A percentile compares a stretch with the other conserved stretches of the same genome.
These are phyloP conservation scores for Andrena haemorrhoa DNA, from an alignment of 2,888 invertebrate genomes.

Conservation along the genomic window DNA sequence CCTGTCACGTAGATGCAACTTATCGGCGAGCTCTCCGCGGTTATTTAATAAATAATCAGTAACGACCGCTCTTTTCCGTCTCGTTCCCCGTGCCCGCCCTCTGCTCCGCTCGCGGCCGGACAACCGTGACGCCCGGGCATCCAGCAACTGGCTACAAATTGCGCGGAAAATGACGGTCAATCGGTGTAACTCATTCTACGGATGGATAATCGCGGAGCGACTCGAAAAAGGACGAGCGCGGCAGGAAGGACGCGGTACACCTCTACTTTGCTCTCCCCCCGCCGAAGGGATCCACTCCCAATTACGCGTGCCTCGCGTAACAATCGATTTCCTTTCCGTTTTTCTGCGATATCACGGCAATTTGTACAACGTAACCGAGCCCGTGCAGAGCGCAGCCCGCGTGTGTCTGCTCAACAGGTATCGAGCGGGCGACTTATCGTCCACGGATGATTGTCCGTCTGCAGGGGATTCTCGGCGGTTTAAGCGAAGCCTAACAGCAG, in stretches of 20 bases:
- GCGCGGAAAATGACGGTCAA: constrained; percentile 67
- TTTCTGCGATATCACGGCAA: constrained; percentile 14
- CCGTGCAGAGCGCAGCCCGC: neutral
- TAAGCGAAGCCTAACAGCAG: no score
- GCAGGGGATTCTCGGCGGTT: no score
- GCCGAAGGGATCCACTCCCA: constrained; percentile 8
- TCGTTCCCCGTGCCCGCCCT: neutral
- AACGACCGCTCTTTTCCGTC: neutral
- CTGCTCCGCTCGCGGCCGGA: constrained; percentile 4
- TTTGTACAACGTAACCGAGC: neutral
- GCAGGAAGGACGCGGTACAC: constrained; percentile 5
- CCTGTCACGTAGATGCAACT: neutral
- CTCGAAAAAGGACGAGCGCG: constrained; percentile 5
- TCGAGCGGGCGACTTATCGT: neutral
- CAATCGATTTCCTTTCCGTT: constrained; percentile 52
- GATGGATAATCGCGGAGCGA: constrained; percentile 44
- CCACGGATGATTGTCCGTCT: no score
- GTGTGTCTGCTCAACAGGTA: neutral
- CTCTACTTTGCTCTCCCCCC: constrained; percentile 9
- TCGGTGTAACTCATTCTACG: constrained; percentile 64
- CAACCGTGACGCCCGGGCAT: constrained; percentile 6
- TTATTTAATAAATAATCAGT: neutral
- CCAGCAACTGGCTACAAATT: constrained; percentile 54
- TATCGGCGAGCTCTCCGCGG: neutral
- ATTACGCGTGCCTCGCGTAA: constrained; percentile 33